phyloP scores from a whole-genome alignment of 2,797 vertebrate species.

The Acanthis flammea region DNA sequence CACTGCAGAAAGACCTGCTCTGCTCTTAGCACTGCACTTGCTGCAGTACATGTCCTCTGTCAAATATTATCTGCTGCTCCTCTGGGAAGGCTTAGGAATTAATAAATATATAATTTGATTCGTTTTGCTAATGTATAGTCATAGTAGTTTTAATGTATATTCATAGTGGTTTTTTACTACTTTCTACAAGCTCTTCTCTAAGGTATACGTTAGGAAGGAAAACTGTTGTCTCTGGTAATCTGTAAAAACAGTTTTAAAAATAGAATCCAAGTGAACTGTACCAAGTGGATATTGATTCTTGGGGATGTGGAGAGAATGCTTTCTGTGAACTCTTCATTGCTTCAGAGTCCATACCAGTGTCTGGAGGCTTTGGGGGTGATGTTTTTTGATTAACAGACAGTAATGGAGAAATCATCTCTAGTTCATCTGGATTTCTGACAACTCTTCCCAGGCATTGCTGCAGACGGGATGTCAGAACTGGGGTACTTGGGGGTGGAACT shows the following conservation, averaged over 20 bases:
- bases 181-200: background rate
- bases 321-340: background rate
- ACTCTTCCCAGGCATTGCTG: background rate
- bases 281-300: slow-evolving; percentile 12
- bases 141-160: background rate
- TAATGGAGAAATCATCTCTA: background rate
- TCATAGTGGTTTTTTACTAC: background rate
- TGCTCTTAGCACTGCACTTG: background rate
- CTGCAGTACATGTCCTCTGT: background rate
- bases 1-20: background rate
- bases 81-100: background rate
- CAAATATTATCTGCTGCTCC: background rate
- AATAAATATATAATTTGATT: background rate
- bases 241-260: slow-evolving; percentile 40
- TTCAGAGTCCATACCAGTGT: background rate
- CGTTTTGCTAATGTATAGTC: background rate
- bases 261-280: background rate
- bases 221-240: background rate
- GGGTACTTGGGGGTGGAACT: background rate
- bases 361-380: background rate
- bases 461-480: background rate
- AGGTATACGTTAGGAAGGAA: background rate
- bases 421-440: background rate
- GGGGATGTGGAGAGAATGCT: background rate
- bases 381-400: background rate